These are phyloP conservation scores for Margarornis squamiger DNA, from an alignment of 2,797 vertebrate genomes.

Conservation along the genomic window DNA sequence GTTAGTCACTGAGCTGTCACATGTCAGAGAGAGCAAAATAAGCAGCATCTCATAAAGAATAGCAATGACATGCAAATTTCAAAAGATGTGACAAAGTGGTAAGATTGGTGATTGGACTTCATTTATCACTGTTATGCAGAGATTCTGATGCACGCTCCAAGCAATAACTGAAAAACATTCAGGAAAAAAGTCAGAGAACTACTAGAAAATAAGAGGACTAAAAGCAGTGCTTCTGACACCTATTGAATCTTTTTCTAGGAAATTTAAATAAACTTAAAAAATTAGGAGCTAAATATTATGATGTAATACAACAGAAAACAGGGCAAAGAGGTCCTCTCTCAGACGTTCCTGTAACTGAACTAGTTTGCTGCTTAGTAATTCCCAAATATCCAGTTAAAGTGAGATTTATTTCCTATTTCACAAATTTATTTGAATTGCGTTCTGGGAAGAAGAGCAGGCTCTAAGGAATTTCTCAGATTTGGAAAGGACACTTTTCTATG, in stretches of 20 bases:
- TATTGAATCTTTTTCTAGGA: not conserved
- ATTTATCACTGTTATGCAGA: not conserved
- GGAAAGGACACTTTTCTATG: not conserved
- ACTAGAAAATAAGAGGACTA: not conserved
- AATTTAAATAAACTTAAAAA: not conserved
- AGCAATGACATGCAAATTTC: not conserved
- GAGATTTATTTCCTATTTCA: not conserved
- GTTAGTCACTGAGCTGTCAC: not conserved
- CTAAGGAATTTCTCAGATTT: not conserved
- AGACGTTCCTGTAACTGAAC: not conserved
- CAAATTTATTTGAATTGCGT: not conserved
- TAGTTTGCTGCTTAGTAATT: not conserved
- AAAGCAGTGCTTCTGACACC: not conserved
- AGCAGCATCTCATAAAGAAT: not conserved
- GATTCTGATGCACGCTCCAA: not conserved
- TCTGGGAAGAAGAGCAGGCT: not conserved
- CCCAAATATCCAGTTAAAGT: not conserved
- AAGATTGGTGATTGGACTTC: not conserved
- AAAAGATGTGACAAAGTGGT: not conserved
- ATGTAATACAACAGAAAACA: accelerated
- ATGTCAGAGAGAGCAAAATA: not conserved
- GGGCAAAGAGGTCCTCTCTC: not conserved
- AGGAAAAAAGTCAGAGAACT: not conserved
- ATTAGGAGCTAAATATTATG: not conserved
- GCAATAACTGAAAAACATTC: not conserved